Evolutionary conservation across 2,113 vertebrate genomes (phyloP), one percentile per base, ranked within the genome.

Genomic region (Microcebus ravelobensis): DNA sequence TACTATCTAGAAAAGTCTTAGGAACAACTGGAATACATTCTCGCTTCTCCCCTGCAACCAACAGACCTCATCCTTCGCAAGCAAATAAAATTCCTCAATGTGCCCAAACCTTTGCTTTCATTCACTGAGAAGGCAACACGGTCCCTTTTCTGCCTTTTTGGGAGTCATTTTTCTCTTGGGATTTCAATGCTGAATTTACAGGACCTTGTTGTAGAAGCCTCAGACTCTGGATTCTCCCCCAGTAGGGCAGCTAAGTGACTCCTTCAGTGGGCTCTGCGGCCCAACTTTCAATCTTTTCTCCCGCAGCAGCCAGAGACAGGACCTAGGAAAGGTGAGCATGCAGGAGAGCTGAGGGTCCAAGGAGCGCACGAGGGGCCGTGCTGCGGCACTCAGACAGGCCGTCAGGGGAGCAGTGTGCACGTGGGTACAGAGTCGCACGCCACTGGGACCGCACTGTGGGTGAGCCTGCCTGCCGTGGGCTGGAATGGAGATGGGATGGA

Each of bases 321-420:
- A 77, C 17, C 45, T 21, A 5, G 80, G 85, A 61, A 31, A 85
- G 52, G 34, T 1, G 59, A 88, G 67, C 77, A 21, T 63, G n/a
- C 3, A 0, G 21, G 79, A 71, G 34, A 39, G 71, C 63, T 10
- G 36, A 92, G 67, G 68, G 48, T 5, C 55, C 52, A 27, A 39
- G 7, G 23, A 18, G 31, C 27, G 80, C 50, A 13, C 0, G 2
- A 0, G 7, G 45, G 80, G 79, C 50, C 20, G 17, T 11, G 20
- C 4, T 1, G 18, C 12, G 5, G 21, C 4, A 2, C 23, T 42
- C 8, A 12, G 55, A 14, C 1, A 63, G 48, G 6, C 23, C 48
- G 67, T 8, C 1, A 36, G 61, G 59, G 8, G 34, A 85, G 87
- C 31, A 5, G 1, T 0, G 14, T 11, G 10, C 11, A 4, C 17